phyloP scores from a whole-genome alignment of 2,113 vertebrate genomes.

The Phylloscopus trochilus region DNA sequence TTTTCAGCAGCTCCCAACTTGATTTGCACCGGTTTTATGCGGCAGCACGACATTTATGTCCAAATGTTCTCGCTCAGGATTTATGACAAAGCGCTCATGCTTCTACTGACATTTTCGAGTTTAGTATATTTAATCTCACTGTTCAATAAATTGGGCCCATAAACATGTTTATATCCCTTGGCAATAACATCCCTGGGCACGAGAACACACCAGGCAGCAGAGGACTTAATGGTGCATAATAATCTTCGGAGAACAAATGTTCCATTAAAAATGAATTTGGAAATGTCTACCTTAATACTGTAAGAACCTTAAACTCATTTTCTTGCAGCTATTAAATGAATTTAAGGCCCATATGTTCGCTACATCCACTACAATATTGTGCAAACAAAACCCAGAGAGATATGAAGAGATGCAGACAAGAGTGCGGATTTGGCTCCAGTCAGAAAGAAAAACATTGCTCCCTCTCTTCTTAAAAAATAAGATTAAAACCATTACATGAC shows the following conservation, averaged over 20 bases:
- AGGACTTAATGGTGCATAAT: constrained; percentile 18
- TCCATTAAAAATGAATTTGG: constrained; percentile 56
- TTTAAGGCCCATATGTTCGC: constrained; percentile 10
- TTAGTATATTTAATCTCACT: constrained; percentile 12
- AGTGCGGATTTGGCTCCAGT: constrained; percentile 22
- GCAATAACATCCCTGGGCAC: not conserved
- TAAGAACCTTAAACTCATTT: constrained; percentile 58
- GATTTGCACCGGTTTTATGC: not conserved
- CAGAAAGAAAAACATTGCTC: not conserved
- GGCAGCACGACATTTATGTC: not conserved
- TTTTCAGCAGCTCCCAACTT: not conserved
- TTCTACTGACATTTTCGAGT: not conserved
- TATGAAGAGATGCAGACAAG: not conserved
- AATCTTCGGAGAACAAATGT: constrained; percentile 56
- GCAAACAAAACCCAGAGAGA: constrained; percentile 45
- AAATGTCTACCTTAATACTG: constrained; percentile 40
- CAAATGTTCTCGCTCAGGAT: not conserved
- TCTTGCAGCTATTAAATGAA: constrained; percentile 34
- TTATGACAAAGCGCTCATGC: not conserved
- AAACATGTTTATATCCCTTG: constrained; percentile 32
- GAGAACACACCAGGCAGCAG: not conserved
- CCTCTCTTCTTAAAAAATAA: constrained; percentile 50
- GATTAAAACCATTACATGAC: constrained; percentile 50
- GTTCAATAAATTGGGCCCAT: constrained; percentile 3
- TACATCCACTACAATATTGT: constrained; percentile 5